These are phyloP conservation scores for Lasioglossum lativentre DNA, from an alignment of 2,888 invertebrate species.

Conservation along the genomic window DNA sequence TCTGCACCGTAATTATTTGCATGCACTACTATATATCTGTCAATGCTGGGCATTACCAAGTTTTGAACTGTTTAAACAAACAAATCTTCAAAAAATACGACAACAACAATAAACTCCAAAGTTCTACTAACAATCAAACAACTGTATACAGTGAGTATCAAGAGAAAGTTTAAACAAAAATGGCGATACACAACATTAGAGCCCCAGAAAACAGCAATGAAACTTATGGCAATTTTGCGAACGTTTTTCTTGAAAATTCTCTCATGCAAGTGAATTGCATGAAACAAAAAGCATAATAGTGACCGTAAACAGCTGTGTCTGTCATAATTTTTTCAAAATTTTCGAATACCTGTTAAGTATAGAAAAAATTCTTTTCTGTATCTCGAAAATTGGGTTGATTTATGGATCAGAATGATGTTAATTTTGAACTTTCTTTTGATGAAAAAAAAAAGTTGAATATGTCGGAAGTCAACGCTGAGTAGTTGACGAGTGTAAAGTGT, in stretches of 20 bases:
- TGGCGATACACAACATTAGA: neutral
- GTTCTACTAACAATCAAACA: neutral
- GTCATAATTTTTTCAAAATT: neutral
- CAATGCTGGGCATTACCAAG: constrained; percentile 13
- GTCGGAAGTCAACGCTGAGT: neutral
- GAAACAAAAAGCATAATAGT: neutral
- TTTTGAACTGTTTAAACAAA: neutral
- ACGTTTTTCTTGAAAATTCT: neutral
- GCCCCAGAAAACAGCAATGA: neutral
- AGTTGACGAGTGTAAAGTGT: neutral
- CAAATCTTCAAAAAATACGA: constrained; percentile 4
- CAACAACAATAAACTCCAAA: neutral
- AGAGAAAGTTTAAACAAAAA: constrained; percentile 1
- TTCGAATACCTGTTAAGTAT: neutral
- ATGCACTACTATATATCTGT: constrained; percentile 34
- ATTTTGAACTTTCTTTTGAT: constrained; percentile 11
- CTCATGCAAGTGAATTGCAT: neutral
- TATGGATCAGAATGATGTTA: neutral
- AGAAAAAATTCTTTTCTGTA: neutral
- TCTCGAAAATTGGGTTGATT: neutral
- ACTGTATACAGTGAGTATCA: constrained; percentile 1
- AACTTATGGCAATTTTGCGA: neutral
- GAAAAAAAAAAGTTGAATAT: neutral
- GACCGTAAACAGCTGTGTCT: neutral
- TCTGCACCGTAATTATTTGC: constrained; percentile 36